Conservation (phyloP, 2,797 vertebrate genomes). For the Buphagus erythrorhynchus region DNA sequence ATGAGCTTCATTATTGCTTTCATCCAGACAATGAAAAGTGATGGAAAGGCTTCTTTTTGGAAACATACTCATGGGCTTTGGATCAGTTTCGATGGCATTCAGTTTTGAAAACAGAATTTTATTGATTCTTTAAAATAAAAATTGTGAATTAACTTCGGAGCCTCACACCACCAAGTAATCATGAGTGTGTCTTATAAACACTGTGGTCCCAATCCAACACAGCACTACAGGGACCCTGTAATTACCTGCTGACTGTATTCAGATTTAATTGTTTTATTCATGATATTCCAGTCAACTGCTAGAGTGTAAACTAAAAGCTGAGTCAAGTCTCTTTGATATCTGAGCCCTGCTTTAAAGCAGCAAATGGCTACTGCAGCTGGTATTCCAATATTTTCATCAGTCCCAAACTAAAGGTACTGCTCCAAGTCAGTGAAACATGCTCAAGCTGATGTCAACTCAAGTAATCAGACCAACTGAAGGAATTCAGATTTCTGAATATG, state of each 20-base stretch:
- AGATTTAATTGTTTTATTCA: background rate
- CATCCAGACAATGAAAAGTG: background rate
- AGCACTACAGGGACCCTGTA: background rate
- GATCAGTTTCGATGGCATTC: background rate
- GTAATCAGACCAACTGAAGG: background rate
- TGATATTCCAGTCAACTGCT: background rate
- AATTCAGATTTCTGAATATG: background rate
- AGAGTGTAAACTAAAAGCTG: background rate
- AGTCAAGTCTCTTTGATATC: background rate
- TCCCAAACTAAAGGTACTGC: background rate
- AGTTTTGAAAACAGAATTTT: background rate
- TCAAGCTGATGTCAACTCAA: background rate
- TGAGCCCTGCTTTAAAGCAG: background rate
- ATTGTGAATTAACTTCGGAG: background rate
- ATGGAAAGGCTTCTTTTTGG: background rate
- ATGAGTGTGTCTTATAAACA: background rate
- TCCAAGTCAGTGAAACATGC: accelerated
- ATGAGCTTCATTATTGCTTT: background rate
- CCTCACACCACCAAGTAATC: background rate
- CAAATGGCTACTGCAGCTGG: background rate
- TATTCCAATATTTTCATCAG: background rate
- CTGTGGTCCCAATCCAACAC: background rate
- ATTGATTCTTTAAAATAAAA: background rate
- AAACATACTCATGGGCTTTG: background rate
- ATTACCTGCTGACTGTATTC: background rate